Conservation (phyloP, 2,797 vertebrate species). For the Scomberomorus guttatus region DNA sequence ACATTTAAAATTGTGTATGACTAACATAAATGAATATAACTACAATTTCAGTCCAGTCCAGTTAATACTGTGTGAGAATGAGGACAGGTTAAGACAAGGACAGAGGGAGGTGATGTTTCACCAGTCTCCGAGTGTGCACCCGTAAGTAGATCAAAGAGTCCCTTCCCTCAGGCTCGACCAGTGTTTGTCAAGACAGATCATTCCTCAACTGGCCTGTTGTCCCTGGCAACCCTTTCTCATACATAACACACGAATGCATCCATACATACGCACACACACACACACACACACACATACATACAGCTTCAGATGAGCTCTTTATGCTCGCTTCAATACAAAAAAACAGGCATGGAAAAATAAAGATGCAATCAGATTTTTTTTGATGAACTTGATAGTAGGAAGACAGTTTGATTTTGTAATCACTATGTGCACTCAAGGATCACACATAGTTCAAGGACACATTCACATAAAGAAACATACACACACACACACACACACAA, state of each 20-base stretch:
- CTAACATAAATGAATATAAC: not conserved
- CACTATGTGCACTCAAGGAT: conserved; percentile 23
- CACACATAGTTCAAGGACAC: conserved; percentile 38
- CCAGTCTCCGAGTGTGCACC: conserved; percentile 34
- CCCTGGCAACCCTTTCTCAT: conserved; percentile 57
- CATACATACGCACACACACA: not conserved
- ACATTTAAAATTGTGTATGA: not conserved
- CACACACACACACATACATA: not conserved
- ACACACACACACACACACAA: conserved; percentile 4
- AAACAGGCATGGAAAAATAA: conserved; percentile 19
- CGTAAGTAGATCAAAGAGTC: conserved; percentile 57
- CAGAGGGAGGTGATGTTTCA: conserved; percentile 45
- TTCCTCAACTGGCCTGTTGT: conserved; percentile 66
- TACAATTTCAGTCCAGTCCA: conserved; percentile 25
- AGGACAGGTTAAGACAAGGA: conserved; percentile 51
- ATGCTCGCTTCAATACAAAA: conserved; percentile 11
- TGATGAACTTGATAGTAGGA: conserved; percentile 9
- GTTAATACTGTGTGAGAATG: conserved; percentile 29
- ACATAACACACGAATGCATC: conserved; percentile 19
- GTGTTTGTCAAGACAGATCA: conserved; percentile 71
- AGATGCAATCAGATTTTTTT: conserved; percentile 41
- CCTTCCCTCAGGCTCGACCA: conserved; percentile 54
- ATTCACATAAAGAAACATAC: not conserved
- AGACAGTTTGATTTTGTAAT: conserved; percentile 49
- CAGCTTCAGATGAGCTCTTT: conserved; percentile 27